A percentile compares a stretch with the other conserved stretches of the same genome.
Evolutionary conservation across 2,113 vertebrate genomes (phyloP).

Genomic region (Datnioides undecimradiatus): DNA sequence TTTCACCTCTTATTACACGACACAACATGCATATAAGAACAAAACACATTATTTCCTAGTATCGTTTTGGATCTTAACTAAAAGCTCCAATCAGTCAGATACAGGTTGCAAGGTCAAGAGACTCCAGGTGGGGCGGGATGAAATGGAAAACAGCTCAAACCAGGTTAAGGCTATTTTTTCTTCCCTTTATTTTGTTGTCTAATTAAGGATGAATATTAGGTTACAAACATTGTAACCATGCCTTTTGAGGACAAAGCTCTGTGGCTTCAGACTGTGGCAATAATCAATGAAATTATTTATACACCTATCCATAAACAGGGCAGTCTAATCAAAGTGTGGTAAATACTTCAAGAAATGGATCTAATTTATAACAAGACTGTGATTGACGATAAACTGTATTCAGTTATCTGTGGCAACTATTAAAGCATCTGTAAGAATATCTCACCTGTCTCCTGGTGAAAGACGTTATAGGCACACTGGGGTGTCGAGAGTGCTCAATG

Average conservation of each 20-base stretch:
- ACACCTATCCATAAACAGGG: neutral
- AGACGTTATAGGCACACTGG: constrained; percentile 82
- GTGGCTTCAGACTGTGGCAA: neutral
- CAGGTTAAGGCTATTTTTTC: neutral
- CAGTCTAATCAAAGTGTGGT: neutral
- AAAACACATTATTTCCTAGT: neutral
- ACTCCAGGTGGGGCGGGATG: neutral
- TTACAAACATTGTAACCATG: neutral
- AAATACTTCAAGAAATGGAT: no score
- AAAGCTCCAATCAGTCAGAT: neutral
- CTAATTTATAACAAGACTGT: no score
- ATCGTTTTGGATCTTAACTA: neutral
- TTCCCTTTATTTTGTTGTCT: neutral
- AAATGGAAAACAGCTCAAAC: neutral
- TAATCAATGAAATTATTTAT: neutral
- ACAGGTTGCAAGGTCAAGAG: neutral
- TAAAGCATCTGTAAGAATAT: constrained; percentile 21
- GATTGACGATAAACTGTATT: no score
- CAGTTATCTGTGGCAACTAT: neutral
- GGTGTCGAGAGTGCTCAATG: constrained; percentile 86
- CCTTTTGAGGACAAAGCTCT: neutral
- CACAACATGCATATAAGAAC: neutral
- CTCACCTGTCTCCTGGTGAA: constrained; percentile 92
- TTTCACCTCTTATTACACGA: neutral
- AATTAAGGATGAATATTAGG: neutral